Base-by-base conservation (phyloP, 2,113 vertebrate genomes). In the Ramphastos sulfuratus region DNA sequence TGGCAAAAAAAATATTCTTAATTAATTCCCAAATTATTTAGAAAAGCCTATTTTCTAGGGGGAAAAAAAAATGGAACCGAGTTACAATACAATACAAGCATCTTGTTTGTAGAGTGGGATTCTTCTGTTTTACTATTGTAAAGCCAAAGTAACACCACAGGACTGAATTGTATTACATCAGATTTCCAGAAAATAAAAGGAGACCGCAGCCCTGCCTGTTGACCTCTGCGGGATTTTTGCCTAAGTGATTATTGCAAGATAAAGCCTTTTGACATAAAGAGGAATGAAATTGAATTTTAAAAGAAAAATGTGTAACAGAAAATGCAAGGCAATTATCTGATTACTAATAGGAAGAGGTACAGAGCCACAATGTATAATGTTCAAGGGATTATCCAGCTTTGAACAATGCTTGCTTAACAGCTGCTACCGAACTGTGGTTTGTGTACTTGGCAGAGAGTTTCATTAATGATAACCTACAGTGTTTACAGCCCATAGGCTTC, bases 401-500 rank as follows among this genome's bases (percentile, higher is more conserved):
- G 91, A 96, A 95, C 44, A 96, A 85, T 88, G 81, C 93, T 94
- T 94, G 95, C 91, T 94, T 94, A 94, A 94, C 71, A 96, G 79
- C 84, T 97, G 93, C 94, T 92, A 73, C 87, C 1, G 31, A 90
- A 91, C 82, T 84, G 71, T 82, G 75, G 89, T 76, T 78, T 94
- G 70, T 67, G 87, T 72, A 93, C 90, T 96, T 95, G 85, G 81
- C 65, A 89, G 72, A 89, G 82, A 82, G 93, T 96, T 96, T 96
- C 92, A 96, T 95, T 95, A 96, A 94, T 92, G 91, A 87, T 85
- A 89, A 67, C 89, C 85, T 92, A 89, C 85, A 91, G 84, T 90
- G 83, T 94, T 96, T 97, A 97, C 91, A 97, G 93, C 91, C 89
- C 89, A 92, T 65, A 96, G 67, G 94, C 75, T 92, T 92, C 87